Base-by-base conservation (phyloP, 2,888 invertebrate species). In the Aphidius colemani region DNA sequence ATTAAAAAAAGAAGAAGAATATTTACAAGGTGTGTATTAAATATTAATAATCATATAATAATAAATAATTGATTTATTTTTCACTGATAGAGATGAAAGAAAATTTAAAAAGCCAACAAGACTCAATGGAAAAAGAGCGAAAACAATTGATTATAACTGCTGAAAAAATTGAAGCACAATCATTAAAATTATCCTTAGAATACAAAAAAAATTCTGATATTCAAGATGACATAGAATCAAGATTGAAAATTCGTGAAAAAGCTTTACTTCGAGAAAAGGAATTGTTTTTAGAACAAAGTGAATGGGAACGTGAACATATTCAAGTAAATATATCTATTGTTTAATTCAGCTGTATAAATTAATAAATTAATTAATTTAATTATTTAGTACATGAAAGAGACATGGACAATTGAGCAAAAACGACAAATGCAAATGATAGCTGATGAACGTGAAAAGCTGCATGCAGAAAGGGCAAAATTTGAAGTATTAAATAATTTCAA, bases 341-440 rank as follows among this genome's bases (percentile, higher is more conserved):
- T 18, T 61, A 7, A 57, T 13, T 50, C 30, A 41, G 45, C 40
- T n/a, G 50, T 50, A 30, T 11, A 6, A 40, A 55, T 55, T 13
- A 8, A 13, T 9, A 46, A 64, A 56, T 67, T 44, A 63, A 62
- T 2, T 59, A 43, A 4, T 13, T 50, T 45, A 6, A 48, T 11
- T 48, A 53, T 53, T 44, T 7, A 79, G 78, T 58, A 65, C 50
- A 67, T 77, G 59, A 80, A 76, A 66, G 79, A 80, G 49, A 66
- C 74, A 40, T 80, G 78, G 80, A 64, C 71, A 9, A 75, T 76
- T 59, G 79, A 80, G 61, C 76, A 79, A 68, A 72, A 76, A 13
- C 75, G 72, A 43, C 77, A 79, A 58, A 59, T 77, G 43, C 72
- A 74, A 65, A 66, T 70, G 55, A 66, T 81, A 10, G 62, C 69